Conservation (phyloP, 2,888 invertebrate genomes). For the Cepaea hortensis region DNA sequence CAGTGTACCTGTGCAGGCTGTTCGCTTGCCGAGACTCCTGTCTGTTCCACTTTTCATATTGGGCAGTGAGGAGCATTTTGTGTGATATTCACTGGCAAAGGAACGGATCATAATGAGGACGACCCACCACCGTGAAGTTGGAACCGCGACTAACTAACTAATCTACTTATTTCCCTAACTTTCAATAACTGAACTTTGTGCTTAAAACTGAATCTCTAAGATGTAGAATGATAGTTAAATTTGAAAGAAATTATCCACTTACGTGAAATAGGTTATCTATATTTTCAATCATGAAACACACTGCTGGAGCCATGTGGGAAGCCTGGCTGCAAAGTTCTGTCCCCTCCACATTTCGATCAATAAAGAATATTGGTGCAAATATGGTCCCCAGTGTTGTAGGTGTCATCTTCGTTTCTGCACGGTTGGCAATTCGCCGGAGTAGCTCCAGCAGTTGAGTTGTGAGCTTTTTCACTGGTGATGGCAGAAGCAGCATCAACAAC, state of each 20-base stretch:
- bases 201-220: too few species aligned
- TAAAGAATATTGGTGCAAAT: conserved; percentile 45
- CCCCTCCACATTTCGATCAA: conserved; percentile 32
- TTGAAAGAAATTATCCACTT: background rate
- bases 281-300: conserved; percentile 46
- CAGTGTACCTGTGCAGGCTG: too few species aligned
- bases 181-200: too few species aligned
- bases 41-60: too few species aligned
- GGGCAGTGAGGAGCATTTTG: too few species aligned
- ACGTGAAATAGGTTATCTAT: conserved; percentile 38
- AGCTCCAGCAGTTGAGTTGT: conserved; percentile 19
- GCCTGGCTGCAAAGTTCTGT: conserved; percentile 5
- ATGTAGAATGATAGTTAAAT: background rate
- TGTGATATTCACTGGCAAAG: too few species aligned
- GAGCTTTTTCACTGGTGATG: conserved; percentile 23
- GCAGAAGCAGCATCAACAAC: conserved; percentile 42
- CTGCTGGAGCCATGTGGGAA: conserved; percentile 18
- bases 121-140: too few species aligned
- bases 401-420: conserved; percentile 45
- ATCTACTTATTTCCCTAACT: too few species aligned
- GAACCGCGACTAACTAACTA: too few species aligned
- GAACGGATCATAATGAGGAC: too few species aligned
- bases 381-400: conserved; percentile 44
- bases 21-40: too few species aligned
- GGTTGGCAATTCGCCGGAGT: conserved; percentile 23